Conservation (phyloP, 2,888 invertebrate genomes). For the Eristalis arbustorum region DNA sequence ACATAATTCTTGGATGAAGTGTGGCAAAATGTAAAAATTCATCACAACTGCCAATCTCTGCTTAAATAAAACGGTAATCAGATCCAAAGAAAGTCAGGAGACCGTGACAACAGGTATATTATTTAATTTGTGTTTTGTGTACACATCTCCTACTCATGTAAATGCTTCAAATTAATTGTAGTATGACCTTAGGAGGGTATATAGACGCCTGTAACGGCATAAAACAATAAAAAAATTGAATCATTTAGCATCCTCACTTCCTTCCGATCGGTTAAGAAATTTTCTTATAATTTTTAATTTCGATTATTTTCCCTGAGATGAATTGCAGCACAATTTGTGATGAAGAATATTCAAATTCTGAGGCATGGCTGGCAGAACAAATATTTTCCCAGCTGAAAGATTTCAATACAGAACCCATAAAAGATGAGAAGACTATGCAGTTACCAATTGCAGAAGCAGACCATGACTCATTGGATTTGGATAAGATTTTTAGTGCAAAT, state of each 20-base stretch:
- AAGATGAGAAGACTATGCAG: constrained; percentile 3
- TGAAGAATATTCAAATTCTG: constrained; percentile 72
- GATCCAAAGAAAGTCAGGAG: too few species aligned
- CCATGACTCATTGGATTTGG: constrained; percentile 48
- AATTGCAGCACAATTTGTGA: constrained; percentile 76
- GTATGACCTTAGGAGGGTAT: neutral
- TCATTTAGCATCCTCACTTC: constrained; percentile 27
- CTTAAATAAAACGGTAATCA: too few species aligned
- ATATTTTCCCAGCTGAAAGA: constrained; percentile 74
- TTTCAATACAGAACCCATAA: constrained; percentile 70
- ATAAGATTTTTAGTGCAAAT: constrained; percentile 50
- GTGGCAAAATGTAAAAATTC: too few species aligned
- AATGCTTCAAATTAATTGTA: neutral
- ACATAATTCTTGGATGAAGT: too few species aligned
- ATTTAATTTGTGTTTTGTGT: too few species aligned
- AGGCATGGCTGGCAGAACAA: constrained; percentile 74
- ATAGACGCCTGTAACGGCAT: constrained; percentile 9
- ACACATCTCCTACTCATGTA: neutral
- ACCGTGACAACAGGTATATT: too few species aligned
- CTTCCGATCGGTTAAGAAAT: neutral
- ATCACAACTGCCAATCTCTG: too few species aligned
- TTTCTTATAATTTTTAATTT: neutral
- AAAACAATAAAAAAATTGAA: neutral
- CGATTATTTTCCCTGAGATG: constrained; percentile 58
- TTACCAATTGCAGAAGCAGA: constrained; percentile 35